Base-by-base conservation (phyloP, 1,140 invertebrate species). In the Pseudomyrmex dendroicus region DNA sequence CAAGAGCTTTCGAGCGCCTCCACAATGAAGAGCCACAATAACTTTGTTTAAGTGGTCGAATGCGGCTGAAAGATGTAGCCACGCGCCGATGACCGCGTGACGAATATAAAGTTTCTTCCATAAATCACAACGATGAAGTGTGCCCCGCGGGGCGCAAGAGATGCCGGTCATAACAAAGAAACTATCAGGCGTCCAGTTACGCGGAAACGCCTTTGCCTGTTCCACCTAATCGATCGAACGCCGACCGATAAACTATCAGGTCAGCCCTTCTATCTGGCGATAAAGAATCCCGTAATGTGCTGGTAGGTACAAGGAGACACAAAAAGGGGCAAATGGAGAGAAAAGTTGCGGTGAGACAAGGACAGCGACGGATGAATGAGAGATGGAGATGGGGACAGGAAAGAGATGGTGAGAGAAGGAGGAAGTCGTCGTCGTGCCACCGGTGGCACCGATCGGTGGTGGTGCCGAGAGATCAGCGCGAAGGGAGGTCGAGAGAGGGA, bases 261-360 rank as follows among this genome's bases (percentile, higher is more conserved):
- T 84, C 66, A 74, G 80, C n/a, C 66, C 44, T 82, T 48, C 48
- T 17, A 17, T 54, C 20, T 35, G 76, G 72, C 57, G 56, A 84
- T 63, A 80, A 84, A 80, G 76, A 84, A 63, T 82, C 56, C 59
- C 35, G 20, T 77, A 72, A 82, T 73, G 68, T 17, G 83, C 77
- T 73, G 25, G 52, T 82, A 66, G 61, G 61, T 82, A 82, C 67
- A 82, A 46, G 77, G 57, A 82, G 52, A 22, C 61, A 72, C 57
- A 56, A 74, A 35, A 82, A 56, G 25, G 67, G 1, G 20, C 48
- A 57, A 73, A 73, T 17, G 59, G 64, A 73, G 50, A 84, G 22
- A 66, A 59, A 62, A n/a, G 44, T 13, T 22, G 15, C 46, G 17
- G 57, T 12, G 52, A 54, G 76, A 63, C 13, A 48, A 57, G 4